Base-by-base conservation (phyloP, 2,797 vertebrate species). In the Chaunax sp. region DNA sequence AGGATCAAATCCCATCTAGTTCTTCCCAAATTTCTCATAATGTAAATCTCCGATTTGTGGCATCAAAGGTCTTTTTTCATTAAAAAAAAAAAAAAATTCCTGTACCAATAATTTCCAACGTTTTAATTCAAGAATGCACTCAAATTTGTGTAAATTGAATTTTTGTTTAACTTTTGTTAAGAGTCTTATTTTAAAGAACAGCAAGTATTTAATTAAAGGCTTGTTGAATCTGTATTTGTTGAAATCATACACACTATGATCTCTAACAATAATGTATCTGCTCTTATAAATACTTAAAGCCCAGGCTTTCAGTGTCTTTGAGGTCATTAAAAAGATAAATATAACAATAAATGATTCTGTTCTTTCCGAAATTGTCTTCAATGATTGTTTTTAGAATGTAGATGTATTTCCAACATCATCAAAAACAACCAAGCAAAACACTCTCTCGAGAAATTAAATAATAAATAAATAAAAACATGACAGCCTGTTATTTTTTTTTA, bases 401-500 rank as follows among this genome's bases (percentile, higher is more conserved):
- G 3, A 18, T 18, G 38, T 40, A 18, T 18, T 40, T 40, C 7
- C 38, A 18, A 54, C n/a, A 54, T 8, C n/a, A 46, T 26, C 9
- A 74, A 28, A 11, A 46, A 13, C 15, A n/a, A n/a, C n/a, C n/a
- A n/a, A n/a, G n/a, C 25, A 64, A 19, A 69, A 33, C 28, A 19
- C 7, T 38, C 57, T 64, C 9, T 57, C 8, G 0, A 50, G 35
- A 35, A 59, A 47, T n/a, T n/a, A n/a, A n/a, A n/a, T n/a, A n/a
- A n/a, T n/a, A n/a, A n/a, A n/a, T n/a, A n/a, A n/a, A n/a, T n/a
- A 33, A 43, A 50, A 63, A 51, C 7, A 16, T 6, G 18, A 46
- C 64, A 72, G 74, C 55, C 83, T 67, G 73, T 77, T n/a, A n/a
- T n/a, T n/a, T n/a, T n/a, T n/a, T n/a, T n/a, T 80, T 59, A 1